Percentiles rank a stretch among this genome's conserved stretches.
phyloP scores from a whole-genome alignment of 1,140 invertebrate species.

The Nephila pilipes region DNA sequence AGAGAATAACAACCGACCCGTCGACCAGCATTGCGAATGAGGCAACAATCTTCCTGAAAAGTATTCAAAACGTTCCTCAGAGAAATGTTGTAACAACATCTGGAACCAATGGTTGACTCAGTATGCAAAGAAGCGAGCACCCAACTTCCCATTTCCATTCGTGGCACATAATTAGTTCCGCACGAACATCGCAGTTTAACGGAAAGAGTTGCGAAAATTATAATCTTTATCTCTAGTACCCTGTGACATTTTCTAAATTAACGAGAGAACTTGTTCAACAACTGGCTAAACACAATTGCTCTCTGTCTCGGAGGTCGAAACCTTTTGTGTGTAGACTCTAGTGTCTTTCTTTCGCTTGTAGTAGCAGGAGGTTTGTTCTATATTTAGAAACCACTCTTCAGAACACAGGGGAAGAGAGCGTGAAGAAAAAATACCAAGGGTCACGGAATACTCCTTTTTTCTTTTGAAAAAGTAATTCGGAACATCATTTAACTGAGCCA shows the following conservation, averaged over 20 bases:
- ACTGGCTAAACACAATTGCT: constrained; percentile 1
- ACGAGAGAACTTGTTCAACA: constrained; percentile 33
- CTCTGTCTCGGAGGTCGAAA: neutral
- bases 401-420: too few relatives aligned
- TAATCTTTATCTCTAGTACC: constrained; percentile 23
- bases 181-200: constrained; percentile 22
- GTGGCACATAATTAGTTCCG: constrained; percentile 23
- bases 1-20: neutral
- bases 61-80: neutral
- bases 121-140: neutral
- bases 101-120: neutral
- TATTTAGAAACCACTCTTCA: too few relatives aligned
- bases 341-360: too few relatives aligned
- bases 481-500: too few relatives aligned
- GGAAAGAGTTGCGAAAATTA: constrained; percentile 43
- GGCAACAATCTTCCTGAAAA: neutral
- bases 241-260: constrained; percentile 52
- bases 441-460: too few relatives aligned
- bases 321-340: too few relatives aligned
- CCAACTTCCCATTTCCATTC: constrained; percentile 5
- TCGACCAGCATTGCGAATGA: neutral
- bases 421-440: too few relatives aligned
- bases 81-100: neutral
- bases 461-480: too few relatives aligned
- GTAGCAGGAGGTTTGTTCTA: too few relatives aligned